Evolutionary conservation across 2,797 vertebrate genomes (phyloP).

Genomic region (Mycteria americana): DNA sequence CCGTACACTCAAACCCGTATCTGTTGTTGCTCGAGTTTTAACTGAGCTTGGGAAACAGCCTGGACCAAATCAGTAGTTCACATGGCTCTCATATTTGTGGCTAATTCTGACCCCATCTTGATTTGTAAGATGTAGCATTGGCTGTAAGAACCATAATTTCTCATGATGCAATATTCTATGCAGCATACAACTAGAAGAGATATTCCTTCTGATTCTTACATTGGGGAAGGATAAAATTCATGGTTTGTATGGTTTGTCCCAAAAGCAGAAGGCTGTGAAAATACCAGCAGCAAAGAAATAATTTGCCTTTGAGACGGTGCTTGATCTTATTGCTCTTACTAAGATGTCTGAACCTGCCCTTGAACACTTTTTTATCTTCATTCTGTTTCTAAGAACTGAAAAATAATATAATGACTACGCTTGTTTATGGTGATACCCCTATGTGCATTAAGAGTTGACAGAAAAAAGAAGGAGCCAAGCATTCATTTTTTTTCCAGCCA

Average conservation of each 20-base stretch:
- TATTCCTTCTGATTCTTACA: not conserved
- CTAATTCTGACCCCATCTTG: not conserved
- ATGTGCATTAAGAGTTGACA: not conserved
- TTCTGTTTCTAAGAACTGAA: not conserved
- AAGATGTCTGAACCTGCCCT: not conserved
- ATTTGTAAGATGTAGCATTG: not conserved
- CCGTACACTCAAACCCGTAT: not conserved
- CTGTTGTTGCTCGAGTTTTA: not conserved
- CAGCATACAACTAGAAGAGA: not conserved
- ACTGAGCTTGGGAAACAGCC: not conserved
- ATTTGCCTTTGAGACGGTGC: not conserved
- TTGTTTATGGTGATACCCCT: not conserved
- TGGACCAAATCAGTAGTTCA: not conserved
- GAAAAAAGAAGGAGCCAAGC: not conserved
- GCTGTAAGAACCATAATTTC: not conserved
- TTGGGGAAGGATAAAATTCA: not conserved
- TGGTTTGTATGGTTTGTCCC: not conserved
- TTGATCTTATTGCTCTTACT: not conserved
- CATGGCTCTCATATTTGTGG: not conserved
- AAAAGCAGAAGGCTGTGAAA: not conserved
- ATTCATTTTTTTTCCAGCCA: not conserved
- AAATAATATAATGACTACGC: not conserved
- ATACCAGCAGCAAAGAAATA: not conserved
- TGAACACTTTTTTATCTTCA: not conserved
- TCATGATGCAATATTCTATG: not conserved